phyloP scores from a whole-genome alignment of 2,113 vertebrate species.

The Nesoenas mayeri region DNA sequence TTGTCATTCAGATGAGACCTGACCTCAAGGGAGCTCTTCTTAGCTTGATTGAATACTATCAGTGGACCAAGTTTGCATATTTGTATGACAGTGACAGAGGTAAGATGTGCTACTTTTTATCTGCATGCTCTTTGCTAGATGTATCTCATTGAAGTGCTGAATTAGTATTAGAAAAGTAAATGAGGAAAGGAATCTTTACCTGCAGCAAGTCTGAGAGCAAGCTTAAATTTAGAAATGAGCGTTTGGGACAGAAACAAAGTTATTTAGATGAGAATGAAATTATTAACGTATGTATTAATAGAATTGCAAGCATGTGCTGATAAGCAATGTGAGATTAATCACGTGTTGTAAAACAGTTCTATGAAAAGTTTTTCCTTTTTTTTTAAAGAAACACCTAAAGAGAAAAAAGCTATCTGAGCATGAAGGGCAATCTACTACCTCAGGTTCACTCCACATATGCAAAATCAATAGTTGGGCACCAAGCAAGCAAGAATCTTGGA shows the following conservation, averaged over 20 bases:
- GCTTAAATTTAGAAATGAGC: not conserved
- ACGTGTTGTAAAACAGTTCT: not conserved
- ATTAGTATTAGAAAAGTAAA: not conserved
- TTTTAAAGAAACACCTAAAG: not conserved
- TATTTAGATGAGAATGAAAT: not conserved
- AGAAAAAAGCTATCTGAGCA: not conserved
- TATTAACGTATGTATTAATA: not conserved
- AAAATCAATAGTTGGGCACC: not conserved
- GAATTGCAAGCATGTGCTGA: not conserved
- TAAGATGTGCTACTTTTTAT: conserved; percentile 61
- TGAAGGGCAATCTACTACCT: not conserved
- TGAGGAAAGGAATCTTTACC: not conserved
- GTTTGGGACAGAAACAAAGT: not conserved
- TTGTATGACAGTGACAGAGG: conserved; percentile 98
- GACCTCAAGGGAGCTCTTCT: conserved; percentile 97
- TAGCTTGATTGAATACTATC: conserved; percentile 98
- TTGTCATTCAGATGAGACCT: conserved; percentile 98
- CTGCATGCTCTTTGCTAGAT: not conserved
- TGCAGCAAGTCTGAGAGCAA: not conserved
- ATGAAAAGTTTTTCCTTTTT: not conserved
- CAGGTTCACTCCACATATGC: not conserved
- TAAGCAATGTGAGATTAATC: not conserved
- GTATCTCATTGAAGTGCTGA: not conserved
- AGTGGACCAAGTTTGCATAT: conserved; percentile 99
- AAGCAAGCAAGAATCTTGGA: not conserved